Conservation (phyloP, 2,797 vertebrate species). For the Liasis olivaceus region DNA sequence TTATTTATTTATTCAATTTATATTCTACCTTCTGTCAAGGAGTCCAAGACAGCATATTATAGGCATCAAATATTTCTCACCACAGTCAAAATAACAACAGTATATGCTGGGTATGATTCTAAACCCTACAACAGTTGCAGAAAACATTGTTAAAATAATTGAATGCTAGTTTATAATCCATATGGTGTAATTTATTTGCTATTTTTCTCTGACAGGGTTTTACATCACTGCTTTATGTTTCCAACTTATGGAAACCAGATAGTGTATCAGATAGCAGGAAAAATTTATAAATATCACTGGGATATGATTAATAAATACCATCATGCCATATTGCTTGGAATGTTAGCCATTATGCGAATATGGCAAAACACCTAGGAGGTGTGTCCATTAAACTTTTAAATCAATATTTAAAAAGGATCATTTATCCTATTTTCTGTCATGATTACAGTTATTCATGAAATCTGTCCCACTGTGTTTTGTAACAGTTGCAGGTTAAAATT, state of each 20-base stretch:
- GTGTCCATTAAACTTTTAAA: background rate
- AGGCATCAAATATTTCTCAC: background rate
- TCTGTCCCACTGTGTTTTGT: conserved; percentile 16
- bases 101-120: conserved; percentile 33
- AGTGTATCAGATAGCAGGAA: background rate
- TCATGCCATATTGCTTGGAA: conserved; percentile 14
- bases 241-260: background rate
- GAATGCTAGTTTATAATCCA: background rate
- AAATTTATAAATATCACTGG: background rate
- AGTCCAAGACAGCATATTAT: background rate
- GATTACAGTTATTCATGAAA: background rate
- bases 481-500: conserved; percentile 41
- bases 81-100: background rate
- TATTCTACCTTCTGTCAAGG: background rate
- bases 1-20: background rate
- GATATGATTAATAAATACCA: background rate
- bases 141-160: background rate
- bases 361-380: background rate
- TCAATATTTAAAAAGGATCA: conserved; percentile 27
- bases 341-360: conserved; percentile 25
- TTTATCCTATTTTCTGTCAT: conserved; percentile 13
- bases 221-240: background rate
- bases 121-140: background rate
- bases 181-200: background rate
- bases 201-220: background rate